phyloP scores from a whole-genome alignment of 53 echinoderm and acorn worm genomes.

The Apostichopus leukothele region DNA sequence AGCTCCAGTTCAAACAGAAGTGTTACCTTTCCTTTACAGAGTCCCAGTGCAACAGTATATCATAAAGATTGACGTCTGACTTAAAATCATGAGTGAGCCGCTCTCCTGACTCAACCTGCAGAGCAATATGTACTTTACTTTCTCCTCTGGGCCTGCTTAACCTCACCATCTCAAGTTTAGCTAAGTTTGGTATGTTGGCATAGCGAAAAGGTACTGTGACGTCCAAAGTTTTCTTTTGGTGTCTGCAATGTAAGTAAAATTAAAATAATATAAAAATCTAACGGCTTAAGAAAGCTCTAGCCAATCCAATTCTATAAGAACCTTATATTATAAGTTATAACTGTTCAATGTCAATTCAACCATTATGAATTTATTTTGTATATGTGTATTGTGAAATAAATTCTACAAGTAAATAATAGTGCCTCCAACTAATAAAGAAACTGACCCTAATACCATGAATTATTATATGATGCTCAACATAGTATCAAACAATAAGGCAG shows the following conservation, averaged over 20 bases:
- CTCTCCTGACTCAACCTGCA: constrained; percentile 80
- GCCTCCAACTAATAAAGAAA: too few species aligned
- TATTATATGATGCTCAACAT: too few species aligned
- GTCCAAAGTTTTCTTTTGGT: constrained; percentile 77
- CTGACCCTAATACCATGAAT: too few species aligned
- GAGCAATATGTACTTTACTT: constrained; percentile 65
- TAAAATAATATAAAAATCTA: not conserved
- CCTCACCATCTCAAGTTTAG: constrained; percentile 91
- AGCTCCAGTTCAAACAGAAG: too few species aligned
- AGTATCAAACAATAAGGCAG: too few species aligned
- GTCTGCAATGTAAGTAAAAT: constrained; percentile 49
- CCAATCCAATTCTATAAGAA: too few species aligned
- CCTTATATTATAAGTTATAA: too few species aligned
- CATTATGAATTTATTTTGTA: too few species aligned
- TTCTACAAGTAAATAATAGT: too few species aligned
- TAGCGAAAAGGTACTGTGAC: constrained; percentile 78
- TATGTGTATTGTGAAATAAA: too few species aligned
- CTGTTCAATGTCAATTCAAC: too few species aligned
- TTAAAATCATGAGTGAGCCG: constrained; percentile 76
- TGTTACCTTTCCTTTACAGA: constrained; percentile 53
- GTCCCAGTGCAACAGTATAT: constrained; percentile 76
- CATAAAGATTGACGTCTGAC: constrained; percentile 67
- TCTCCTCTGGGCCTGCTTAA: constrained; percentile 61
- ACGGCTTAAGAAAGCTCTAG: too few species aligned
- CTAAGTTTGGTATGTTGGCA: constrained; percentile 90